Evolutionary conservation across 1,140 invertebrate species (phyloP).

Genomic region (roundworm (Caenorhabditis elegans)): WBcel235 BX284603.4:8038501-8039000

Average conservation of each 20-base stretch:
- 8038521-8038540: conserved; percentile 27
- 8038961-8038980: conserved; percentile 60
- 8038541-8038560: conserved; percentile 47
- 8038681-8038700: background rate
- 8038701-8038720: too few species aligned
- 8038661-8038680: background rate
- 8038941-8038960: conserved; percentile 57
- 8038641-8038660: background rate
- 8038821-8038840: conserved; percentile 38
- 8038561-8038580: conserved; percentile 45
- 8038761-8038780: conserved; percentile 30
- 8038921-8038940: conserved; percentile 42
- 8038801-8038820: conserved; percentile 41
- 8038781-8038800: conserved; percentile 30
- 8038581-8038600: conserved; percentile 52
- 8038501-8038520: too few species aligned
- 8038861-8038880: conserved; percentile 49
- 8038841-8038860: conserved; percentile 48
- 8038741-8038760: conserved; percentile 12
- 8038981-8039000: conserved; percentile 58
- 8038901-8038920: conserved; percentile 34
- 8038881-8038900: conserved; percentile 50
- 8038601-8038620: conserved; percentile 49
- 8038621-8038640: conserved; percentile 45
- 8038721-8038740: background rate